Base-by-base conservation (phyloP, 2,113 vertebrate species). In the Guaruba guarouba region DNA sequence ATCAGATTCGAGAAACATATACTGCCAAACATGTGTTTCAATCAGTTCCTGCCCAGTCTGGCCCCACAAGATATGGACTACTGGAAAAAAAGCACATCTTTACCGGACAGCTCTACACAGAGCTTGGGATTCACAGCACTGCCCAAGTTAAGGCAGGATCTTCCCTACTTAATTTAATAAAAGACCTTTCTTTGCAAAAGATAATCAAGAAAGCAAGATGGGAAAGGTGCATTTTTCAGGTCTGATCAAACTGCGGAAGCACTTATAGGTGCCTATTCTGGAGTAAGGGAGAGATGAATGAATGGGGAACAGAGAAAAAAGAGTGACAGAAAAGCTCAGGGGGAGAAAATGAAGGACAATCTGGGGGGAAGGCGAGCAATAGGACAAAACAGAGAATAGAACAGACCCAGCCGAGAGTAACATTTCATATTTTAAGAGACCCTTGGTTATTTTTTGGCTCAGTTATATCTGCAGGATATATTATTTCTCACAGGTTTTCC, bases 401-500 rank as follows among this genome's bases (percentile, higher is more conserved):
- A 46, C 20, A 84, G 52, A 55, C 16, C 23, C 41, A 73, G 86
- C 9, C 23, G 15, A 87, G 24, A 89, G 82, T 18, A 93, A 90
- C 82, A 89, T 87, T 89, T 92, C 79, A 91, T 75, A 95, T 76
- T 95, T 89, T 90, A 96, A 93, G 87, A 85, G 90, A 82, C 70
- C 87, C 49, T 82, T 80, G 88, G 93, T 83, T 93, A 83, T 43
- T 71, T 52, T 85, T 92, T 82, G 64, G 75, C 79, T 95, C 71
- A 90, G 85, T 84, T 96, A 74, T 91, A 94, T 86, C 93, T 90
- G 68, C 79, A 93, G 87, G 69, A 96, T 86, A 87, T 92, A 95
- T 88, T 31, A 91, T 82, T 90, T 83, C 88, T 88, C 93, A 84
- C 93, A 94, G 85, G 88, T 96, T 94, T 90, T 94, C 90, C 90